These are phyloP conservation scores for Mesorhabditis spiculigera DNA, from an alignment of 2,888 invertebrate species.

Conservation along the genomic window DNA sequence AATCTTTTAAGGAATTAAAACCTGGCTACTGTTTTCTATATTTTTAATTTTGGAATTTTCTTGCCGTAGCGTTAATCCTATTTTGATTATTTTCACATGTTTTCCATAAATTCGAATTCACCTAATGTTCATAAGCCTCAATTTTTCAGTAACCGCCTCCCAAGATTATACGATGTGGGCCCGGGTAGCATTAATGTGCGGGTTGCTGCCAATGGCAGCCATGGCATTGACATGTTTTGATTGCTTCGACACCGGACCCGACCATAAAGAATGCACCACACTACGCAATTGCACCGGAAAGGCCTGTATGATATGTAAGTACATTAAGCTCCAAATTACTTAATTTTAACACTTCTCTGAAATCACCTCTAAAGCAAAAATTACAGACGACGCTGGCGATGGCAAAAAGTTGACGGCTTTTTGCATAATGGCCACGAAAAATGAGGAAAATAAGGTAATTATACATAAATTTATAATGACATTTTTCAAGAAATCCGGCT, in stretches of 20 bases:
- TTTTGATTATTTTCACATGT: no score
- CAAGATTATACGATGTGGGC: no score
- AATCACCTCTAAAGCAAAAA: conserved; percentile 8
- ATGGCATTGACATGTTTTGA: conserved; percentile 40
- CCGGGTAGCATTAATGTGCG: not conserved
- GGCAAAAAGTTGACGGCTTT: conserved; percentile 44
- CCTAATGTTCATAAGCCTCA: no score
- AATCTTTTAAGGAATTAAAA: no score
- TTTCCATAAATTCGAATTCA: no score
- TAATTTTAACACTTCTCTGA: not conserved
- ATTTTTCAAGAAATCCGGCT: conserved; percentile 29
- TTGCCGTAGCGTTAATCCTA: no score
- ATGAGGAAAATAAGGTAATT: conserved; percentile 9
- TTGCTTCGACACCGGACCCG: conserved; percentile 44
- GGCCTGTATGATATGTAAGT: conserved; percentile 50
- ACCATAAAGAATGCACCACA: conserved; percentile 39
- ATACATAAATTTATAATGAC: not conserved
- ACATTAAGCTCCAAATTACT: no score
- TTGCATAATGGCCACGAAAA: conserved; percentile 41
- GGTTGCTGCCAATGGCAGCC: not conserved
- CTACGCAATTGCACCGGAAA: conserved; percentile 42
- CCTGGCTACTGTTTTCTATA: no score
- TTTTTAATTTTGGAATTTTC: no score
- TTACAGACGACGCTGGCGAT: conserved; percentile 45
- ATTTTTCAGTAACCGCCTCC: no score